Evolutionary conservation across 1,140 invertebrate genomes (phyloP), one percentile per base, ranked within the genome.

Genomic region (Cydia pomonella): DNA sequence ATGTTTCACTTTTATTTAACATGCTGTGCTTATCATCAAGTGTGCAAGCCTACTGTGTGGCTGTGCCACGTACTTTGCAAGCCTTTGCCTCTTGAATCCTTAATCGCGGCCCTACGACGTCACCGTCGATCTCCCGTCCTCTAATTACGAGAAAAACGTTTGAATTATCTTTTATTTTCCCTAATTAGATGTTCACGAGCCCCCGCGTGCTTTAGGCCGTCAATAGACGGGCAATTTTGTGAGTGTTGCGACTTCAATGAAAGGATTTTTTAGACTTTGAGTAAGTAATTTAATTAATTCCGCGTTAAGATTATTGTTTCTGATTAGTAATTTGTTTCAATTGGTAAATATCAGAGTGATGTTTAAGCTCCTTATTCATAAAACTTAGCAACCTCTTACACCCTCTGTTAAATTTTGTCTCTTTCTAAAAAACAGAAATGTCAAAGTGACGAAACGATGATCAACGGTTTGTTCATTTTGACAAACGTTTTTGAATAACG

Each of bases 21-120:
- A 10, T 38, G 33, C 10, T 38, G 7, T 38, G 9, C 7, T 38
- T 10, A 38, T 38, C 10, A 38, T 38, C 2, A 16, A 16, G 41
- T 23, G 0, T 23, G n/a, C 53, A 12, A 21, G 53, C 64, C 29
- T 69, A 69, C 64, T 21, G 29, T 38, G 9, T 33, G 27, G 7
- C n/a, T 69, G 33, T 38, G 4, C 29, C 64, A 29, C 18, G 16
- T 18, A 69, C 29, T 29, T 10, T 23, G 53, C 64, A 73, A 73
- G 73, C 73, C 53, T 59, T 73, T 79, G 77, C 85, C 82, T 82
- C 83, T 87, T 86, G 82, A 90, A 87, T 85, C 77, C 76, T 83
- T 85, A 89, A 88, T 85, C 79, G 82, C 75, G 75, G 81, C 80
- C 33, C 64, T 69, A 33, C 64, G 64, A 69, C 64, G 64, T 69